Conservation (phyloP, 2,113 vertebrate genomes). For the Austrofundulus limnaeus region DNA sequence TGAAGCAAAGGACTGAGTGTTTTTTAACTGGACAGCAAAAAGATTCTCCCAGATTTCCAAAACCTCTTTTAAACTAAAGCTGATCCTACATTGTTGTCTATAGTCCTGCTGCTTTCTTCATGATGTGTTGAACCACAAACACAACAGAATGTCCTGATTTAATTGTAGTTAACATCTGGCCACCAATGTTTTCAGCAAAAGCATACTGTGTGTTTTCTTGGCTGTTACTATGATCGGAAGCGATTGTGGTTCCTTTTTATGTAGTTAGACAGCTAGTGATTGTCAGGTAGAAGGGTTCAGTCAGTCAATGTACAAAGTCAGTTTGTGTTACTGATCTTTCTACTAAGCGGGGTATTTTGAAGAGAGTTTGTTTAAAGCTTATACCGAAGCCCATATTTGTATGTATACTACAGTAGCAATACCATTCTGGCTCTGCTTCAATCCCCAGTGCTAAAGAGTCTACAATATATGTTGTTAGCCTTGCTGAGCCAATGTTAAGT, state of each 20-base stretch:
- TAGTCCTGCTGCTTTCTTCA: conserved; percentile 7
- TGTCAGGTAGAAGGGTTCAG: conserved; percentile 38
- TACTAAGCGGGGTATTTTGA: conserved; percentile 34
- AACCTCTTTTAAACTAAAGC: conserved; percentile 9
- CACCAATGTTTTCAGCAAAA: conserved; percentile 32
- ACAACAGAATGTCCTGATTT: conserved; percentile 22
- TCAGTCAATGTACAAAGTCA: conserved; percentile 16
- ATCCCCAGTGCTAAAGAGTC: conserved; percentile 10
- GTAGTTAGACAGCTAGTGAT: conserved; percentile 40
- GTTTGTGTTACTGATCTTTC: conserved; percentile 9
- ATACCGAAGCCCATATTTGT: conserved; percentile 27
- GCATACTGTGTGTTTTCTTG: conserved; percentile 18
- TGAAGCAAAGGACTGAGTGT: no score
- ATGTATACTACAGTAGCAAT: conserved; percentile 19
- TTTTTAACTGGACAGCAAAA: no score
- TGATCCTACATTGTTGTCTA: conserved; percentile 15
- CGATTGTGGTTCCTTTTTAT: conserved; percentile 39
- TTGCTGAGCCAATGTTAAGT: conserved; percentile 36
- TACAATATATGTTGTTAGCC: conserved; percentile 10
- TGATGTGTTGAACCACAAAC: conserved; percentile 9
- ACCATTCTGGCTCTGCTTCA: conserved; percentile 20
- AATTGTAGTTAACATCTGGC: conserved; percentile 17
- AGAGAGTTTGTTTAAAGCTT: conserved; percentile 27
- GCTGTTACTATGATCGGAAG: conserved; percentile 30
- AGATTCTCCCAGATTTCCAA: neutral